These are phyloP conservation scores for Zosterops japonicus DNA, from an alignment of 2,113 vertebrate genomes.

Conservation along the genomic window DNA sequence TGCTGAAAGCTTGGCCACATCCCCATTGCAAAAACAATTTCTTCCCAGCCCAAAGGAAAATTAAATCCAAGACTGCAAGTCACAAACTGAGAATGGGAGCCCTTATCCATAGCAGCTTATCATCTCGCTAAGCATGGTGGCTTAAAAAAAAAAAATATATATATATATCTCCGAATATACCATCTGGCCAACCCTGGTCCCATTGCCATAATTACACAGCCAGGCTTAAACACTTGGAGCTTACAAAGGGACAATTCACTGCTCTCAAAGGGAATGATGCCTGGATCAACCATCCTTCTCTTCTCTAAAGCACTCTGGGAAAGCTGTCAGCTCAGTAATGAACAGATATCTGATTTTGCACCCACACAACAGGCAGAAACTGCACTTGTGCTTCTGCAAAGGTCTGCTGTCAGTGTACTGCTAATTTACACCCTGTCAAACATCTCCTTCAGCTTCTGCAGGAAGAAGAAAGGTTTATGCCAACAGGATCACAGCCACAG, in stretches of 20 bases:
- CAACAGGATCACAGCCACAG: not conserved
- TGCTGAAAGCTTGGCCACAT: not conserved
- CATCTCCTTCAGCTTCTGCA: not conserved
- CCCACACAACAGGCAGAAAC: not conserved
- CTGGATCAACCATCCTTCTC: not conserved
- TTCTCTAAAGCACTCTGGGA: not conserved
- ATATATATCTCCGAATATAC: not conserved
- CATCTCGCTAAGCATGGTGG: not conserved
- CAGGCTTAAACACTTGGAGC: not conserved
- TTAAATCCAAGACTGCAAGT: not conserved
- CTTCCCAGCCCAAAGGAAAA: not conserved
- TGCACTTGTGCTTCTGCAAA: not conserved
- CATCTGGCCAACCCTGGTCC: not conserved
- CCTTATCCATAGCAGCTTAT: not conserved
- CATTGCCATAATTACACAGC: not conserved
- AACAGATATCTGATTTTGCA: not conserved
- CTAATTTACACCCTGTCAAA: not conserved
- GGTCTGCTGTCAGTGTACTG: not conserved
- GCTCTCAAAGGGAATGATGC: not conserved
- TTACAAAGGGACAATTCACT: not conserved
- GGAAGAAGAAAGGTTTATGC: not conserved
- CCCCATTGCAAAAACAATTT: not conserved
- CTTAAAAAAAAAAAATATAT: not conserved
- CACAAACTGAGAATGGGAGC: not conserved
- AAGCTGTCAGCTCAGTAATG: not conserved